Percentiles rank a stretch among this genome's conserved stretches.
phyloP scores from a whole-genome alignment of 2,797 vertebrate species.

The Thunnus albacares region DNA sequence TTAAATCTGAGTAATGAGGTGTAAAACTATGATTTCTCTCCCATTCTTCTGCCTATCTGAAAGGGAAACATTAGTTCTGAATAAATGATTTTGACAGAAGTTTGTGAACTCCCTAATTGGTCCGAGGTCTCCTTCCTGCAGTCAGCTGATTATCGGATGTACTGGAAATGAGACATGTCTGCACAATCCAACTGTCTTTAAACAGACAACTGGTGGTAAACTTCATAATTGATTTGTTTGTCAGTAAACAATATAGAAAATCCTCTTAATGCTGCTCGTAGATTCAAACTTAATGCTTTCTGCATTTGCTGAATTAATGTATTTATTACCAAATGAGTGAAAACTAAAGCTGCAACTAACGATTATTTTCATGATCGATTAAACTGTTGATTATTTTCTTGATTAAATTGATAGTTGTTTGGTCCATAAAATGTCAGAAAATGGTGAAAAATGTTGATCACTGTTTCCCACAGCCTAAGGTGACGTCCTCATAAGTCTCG shows the following conservation, averaged over 20 bases:
- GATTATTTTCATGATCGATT: too few species aligned
- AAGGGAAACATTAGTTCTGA: constrained; percentile 45
- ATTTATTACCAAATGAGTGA: not conserved
- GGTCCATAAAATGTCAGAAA: too few species aligned
- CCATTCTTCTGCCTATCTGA: constrained; percentile 19
- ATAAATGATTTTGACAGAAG: constrained; percentile 32
- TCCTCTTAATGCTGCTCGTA: not conserved
- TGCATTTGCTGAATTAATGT: constrained; percentile 2
- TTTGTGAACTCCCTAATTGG: constrained; percentile 40
- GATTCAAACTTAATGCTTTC: not conserved
- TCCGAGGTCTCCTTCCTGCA: constrained; percentile 10
- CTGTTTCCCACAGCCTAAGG: too few species aligned
- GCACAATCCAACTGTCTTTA: not conserved
- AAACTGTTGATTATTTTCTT: too few species aligned
- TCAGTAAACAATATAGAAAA: not conserved
- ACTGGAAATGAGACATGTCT: not conserved
- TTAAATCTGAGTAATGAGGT: constrained; percentile 60
- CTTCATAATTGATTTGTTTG: not conserved
- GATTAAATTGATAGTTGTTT: too few species aligned
- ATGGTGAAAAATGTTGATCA: too few species aligned
- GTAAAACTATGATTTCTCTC: constrained; percentile 33
- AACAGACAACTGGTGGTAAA: constrained; percentile 4
- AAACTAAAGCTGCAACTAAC: too few species aligned
- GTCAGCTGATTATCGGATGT: constrained; percentile 25
- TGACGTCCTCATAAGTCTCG: too few species aligned